Base-by-base conservation (phyloP, 2,113 vertebrate genomes). In the Notothenia coriiceps region DNA sequence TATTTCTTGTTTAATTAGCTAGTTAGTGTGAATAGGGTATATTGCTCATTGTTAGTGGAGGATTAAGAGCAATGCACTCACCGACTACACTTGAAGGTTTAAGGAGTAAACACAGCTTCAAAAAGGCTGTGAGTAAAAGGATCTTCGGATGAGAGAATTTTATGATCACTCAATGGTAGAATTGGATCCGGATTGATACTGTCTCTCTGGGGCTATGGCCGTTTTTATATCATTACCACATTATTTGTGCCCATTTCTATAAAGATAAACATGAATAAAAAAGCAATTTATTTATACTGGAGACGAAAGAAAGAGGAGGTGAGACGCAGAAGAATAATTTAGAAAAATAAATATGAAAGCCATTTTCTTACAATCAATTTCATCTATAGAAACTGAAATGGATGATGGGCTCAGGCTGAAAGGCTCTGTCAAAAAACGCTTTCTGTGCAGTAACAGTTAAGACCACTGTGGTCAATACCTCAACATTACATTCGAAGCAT, bases 1-100 rank as follows among this genome's bases (percentile, higher is more conserved):
- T 79, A 84, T 82, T 87, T 88, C 46, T 86, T 80, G 50, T 88
- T 88, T 90, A 91, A 92, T 90, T 83, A 90, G 75, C 63, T 89
- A 82, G 69, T 88, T 82, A 73, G 49, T 68, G 50, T 70, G 74
- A 84, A 82, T 74, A 70, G 69, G 54, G 61, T 60, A 64, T 74
- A 64, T 74, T 77, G 57, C 54, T 79, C 77, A 63, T 84, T 93
- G 86, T 87, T 90, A 29, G 70, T 70, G 70, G 46, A 60, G 67
- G 80, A 88, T 78, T 86, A 73, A 55, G 57, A 29, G 74, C 35
- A 55, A n/a, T 55, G 68, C 57, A 71, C 44, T 75, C 57, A 63
- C 51, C 15, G 46, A 52, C 35, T 49, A 70, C 60, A 79, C 70
- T 11, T 55, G 56, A 67, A 67, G 51, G 43, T 89, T 86, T 75